phyloP scores from a whole-genome alignment of 2,113 vertebrate genomes.

The Bothrops jararaca region DNA sequence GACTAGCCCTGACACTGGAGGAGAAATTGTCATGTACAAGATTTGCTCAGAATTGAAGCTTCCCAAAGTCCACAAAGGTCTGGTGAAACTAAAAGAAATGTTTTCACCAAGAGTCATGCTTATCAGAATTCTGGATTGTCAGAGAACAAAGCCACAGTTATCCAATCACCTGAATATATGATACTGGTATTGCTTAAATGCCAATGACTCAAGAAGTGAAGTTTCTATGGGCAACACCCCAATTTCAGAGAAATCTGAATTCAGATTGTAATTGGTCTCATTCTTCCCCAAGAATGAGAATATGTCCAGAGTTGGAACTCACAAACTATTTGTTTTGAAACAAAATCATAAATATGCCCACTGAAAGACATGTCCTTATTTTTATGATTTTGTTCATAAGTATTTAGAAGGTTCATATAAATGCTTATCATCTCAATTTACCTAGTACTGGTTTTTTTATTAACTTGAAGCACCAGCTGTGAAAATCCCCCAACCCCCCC shows the following conservation, averaged over 20 bases:
- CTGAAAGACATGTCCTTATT: neutral
- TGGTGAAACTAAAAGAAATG: neutral
- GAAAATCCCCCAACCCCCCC: neutral
- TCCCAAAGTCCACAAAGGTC: neutral
- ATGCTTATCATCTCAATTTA: neutral
- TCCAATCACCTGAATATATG: neutral
- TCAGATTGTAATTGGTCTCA: neutral
- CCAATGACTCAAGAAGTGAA: neutral
- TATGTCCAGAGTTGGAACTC: neutral
- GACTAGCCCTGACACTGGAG: neutral
- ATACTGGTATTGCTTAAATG: no score
- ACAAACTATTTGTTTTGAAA: neutral
- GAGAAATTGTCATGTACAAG: no score
- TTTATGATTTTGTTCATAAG: neutral
- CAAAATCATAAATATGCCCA: neutral
- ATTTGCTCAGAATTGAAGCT: neutral
- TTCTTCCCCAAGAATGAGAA: neutral
- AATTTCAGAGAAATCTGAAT: neutral
- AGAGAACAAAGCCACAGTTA: neutral
- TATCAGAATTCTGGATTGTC: neutral
- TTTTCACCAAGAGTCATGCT: neutral
- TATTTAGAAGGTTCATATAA: neutral
- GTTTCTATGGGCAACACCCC: neutral
- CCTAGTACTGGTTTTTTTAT: neutral
- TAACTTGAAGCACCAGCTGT: neutral